Percentiles rank a stretch among this genome's conserved stretches.
phyloP scores from a whole-genome alignment of 2,888 invertebrate species.

The Athalia cordata region DNA sequence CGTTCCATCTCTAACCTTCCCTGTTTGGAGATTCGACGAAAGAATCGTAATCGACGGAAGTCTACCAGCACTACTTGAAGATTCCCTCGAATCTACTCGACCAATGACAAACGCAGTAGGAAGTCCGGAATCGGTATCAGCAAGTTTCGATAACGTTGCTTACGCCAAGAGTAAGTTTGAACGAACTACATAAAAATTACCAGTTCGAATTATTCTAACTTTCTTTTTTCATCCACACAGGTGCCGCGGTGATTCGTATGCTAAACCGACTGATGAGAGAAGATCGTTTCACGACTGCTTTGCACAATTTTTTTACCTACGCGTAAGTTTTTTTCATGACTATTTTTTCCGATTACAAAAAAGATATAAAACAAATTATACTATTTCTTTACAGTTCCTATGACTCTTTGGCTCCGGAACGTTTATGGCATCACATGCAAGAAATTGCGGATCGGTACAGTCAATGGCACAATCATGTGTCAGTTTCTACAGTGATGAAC shows the following conservation, averaged over 20 bases:
- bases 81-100: slow-evolving; percentile 74
- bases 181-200: not conserved
- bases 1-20: slow-evolving; percentile 54
- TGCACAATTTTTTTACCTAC: slow-evolving; percentile 56
- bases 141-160: slow-evolving; percentile 78
- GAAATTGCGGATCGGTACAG: slow-evolving; percentile 65
- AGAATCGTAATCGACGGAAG: slow-evolving; percentile 71
- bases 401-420: slow-evolving; percentile 70
- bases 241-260: slow-evolving; percentile 62
- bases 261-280: slow-evolving; percentile 54
- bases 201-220: not conserved
- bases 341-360: not conserved
- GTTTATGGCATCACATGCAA: slow-evolving; percentile 80
- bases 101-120: slow-evolving; percentile 76
- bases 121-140: slow-evolving; percentile 75
- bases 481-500: slow-evolving; percentile 80
- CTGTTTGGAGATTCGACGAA: slow-evolving; percentile 72
- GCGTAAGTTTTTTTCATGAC: slow-evolving; percentile 53
- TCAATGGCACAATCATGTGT: slow-evolving; percentile 71
- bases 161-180: slow-evolving; percentile 78
- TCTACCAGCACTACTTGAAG: slow-evolving; percentile 66
- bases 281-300: slow-evolving; percentile 53
- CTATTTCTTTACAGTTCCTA: slow-evolving; percentile 47
- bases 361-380: not conserved
- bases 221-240: slow-evolving; percentile 49